Conservation (phyloP, 2,888 invertebrate genomes). For the Drosophila gaucha region DNA sequence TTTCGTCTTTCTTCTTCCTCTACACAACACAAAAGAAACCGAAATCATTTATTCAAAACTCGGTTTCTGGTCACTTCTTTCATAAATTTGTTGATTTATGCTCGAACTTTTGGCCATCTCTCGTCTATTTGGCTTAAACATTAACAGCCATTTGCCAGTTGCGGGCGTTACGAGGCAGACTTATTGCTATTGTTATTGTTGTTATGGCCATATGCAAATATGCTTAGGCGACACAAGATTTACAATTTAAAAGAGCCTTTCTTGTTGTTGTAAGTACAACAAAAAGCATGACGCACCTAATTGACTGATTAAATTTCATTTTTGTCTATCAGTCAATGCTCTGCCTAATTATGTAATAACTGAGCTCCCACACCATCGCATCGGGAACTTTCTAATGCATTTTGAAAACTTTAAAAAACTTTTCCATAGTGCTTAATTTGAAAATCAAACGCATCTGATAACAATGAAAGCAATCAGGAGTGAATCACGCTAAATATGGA, state of each 20-base stretch:
- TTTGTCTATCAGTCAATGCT: slow-evolving; percentile 49
- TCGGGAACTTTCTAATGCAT: slow-evolving; percentile 68
- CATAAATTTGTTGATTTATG: slow-evolving; percentile 56
- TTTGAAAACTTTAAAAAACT: slow-evolving; percentile 54
- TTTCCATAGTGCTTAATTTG: slow-evolving; percentile 55
- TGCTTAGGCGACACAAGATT: slow-evolving; percentile 28
- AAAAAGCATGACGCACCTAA: slow-evolving; percentile 26
- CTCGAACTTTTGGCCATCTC: slow-evolving; percentile 31
- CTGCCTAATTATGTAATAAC: slow-evolving; percentile 55
- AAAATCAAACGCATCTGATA: slow-evolving; percentile 47
- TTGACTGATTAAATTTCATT: slow-evolving; percentile 37
- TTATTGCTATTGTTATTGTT: background rate
- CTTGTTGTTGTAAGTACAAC: slow-evolving; percentile 1
- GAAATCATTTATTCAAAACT: slow-evolving; percentile 77
- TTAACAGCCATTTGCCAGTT: slow-evolving; percentile 55
- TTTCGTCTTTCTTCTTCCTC: background rate
- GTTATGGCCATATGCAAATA: slow-evolving; percentile 60
- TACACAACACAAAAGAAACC: slow-evolving; percentile 67
- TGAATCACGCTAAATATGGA: slow-evolving; percentile 46
- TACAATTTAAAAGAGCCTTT: slow-evolving; percentile 24
- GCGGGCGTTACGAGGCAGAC: slow-evolving; percentile 34
- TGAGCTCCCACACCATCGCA: slow-evolving; percentile 36
- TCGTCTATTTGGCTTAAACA: slow-evolving; percentile 49
- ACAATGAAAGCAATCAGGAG: slow-evolving; percentile 42
- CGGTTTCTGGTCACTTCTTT: slow-evolving; percentile 66